Conservation (phyloP, 2,113 vertebrate genomes). For the Xiphorhynchus elegans region DNA sequence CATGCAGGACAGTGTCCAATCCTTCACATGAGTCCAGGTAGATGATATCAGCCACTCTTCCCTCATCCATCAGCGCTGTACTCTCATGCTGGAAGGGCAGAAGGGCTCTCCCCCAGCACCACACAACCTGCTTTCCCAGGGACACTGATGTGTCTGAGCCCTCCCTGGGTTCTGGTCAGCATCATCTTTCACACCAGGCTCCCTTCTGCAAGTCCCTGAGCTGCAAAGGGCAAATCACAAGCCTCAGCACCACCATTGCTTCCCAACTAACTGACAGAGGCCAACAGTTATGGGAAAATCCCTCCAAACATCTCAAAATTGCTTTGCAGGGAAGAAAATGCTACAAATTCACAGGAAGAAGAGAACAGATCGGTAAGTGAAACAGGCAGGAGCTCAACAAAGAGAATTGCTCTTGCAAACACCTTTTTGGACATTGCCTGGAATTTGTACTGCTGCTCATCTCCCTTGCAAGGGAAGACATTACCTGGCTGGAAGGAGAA, state of each 20-base stretch:
- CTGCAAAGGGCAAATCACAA: background rate
- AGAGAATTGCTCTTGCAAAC: background rate
- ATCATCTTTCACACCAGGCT: background rate
- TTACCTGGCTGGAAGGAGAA: background rate
- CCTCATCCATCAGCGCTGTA: background rate
- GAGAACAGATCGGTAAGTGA: background rate
- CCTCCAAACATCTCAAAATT: background rate
- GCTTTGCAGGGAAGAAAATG: background rate
- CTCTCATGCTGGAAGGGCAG: background rate
- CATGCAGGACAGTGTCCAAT: no score
- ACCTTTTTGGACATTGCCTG: background rate
- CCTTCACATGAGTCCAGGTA: background rate
- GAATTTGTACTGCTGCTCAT: background rate
- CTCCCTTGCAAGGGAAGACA: background rate
- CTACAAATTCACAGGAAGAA: background rate
- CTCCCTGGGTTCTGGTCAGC: background rate
- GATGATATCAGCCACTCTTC: background rate
- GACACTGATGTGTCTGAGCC: accelerated
- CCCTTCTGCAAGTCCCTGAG: background rate
- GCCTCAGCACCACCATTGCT: background rate
- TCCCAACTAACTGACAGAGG: background rate
- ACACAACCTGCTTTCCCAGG: background rate
- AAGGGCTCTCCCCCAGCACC: background rate
- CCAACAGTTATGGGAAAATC: background rate
- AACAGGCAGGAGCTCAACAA: background rate